Conservation (phyloP, 2,113 vertebrate species). For the Hippocampus barbouri region DNA sequence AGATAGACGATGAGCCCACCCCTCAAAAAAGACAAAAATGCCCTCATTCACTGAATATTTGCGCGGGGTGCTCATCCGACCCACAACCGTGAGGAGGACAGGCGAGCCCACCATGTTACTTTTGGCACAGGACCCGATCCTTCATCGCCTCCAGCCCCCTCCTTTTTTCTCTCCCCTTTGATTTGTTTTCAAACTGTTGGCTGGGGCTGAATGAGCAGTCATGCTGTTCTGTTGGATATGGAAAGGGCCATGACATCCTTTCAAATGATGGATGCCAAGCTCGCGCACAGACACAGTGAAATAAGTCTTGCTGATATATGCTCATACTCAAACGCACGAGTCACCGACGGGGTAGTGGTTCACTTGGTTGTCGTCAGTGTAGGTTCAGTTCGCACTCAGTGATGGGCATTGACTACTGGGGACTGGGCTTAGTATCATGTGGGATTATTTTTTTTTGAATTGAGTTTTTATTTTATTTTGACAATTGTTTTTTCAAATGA, state of each 20-base stretch:
- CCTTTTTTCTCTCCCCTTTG: constrained; percentile 46
- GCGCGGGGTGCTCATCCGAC: constrained; percentile 66
- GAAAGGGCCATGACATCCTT: constrained; percentile 57
- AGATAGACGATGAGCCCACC: constrained; percentile 38
- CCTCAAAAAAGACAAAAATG: constrained; percentile 26
- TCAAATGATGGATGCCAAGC: constrained; percentile 55
- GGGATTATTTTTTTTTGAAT: too few species aligned
- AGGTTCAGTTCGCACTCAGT: neutral
- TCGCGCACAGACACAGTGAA: constrained; percentile 15
- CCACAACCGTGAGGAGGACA: constrained; percentile 61
- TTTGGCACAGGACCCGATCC: constrained; percentile 59
- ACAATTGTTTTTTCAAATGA: too few species aligned
- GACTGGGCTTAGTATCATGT: too few species aligned
- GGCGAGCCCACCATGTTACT: constrained; percentile 63
- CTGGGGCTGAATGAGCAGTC: constrained; percentile 68
- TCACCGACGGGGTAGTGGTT: constrained; percentile 3
- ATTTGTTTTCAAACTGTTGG: constrained; percentile 69
- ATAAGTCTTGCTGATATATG: neutral
- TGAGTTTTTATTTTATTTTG: too few species aligned
- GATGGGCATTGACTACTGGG: neutral
- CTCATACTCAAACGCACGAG: constrained; percentile 9
- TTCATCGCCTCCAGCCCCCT: constrained; percentile 38
- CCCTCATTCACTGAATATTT: constrained; percentile 64
- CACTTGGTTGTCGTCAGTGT: neutral
- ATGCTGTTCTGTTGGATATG: constrained; percentile 60